phyloP scores from a whole-genome alignment of 2,113 vertebrate species.

The Pygathrix nemaeus region DNA sequence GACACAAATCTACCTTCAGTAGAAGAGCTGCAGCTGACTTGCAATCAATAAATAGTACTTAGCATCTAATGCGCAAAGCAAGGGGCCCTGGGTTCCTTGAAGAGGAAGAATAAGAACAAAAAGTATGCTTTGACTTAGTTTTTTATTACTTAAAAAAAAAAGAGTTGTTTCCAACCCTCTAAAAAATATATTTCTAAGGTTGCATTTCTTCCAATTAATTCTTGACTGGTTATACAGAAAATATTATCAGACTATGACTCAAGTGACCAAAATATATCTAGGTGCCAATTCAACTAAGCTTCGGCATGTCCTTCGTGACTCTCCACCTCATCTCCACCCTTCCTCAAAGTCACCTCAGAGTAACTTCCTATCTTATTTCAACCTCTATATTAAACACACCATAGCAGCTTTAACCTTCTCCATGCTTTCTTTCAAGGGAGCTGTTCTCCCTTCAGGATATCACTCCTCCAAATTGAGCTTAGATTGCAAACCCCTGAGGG shows the following conservation, averaged over 20 bases:
- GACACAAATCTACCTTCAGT: background rate
- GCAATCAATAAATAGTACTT: background rate
- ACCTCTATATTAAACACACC: accelerated
- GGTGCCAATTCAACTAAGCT: background rate
- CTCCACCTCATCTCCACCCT: accelerated
- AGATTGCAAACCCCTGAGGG: background rate
- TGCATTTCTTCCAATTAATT: background rate
- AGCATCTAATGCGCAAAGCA: background rate
- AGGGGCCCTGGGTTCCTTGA: background rate
- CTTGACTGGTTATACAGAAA: background rate
- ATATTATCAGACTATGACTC: background rate
- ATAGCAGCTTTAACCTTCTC: background rate
- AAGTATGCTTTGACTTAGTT: background rate
- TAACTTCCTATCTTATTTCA: background rate
- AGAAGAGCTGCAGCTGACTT: background rate
- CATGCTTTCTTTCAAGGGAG: background rate
- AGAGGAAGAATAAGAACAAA: background rate
- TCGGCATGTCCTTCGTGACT: background rate
- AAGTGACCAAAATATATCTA: background rate
- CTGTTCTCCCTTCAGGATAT: too few species aligned
- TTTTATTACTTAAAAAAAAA: background rate
- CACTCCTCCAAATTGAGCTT: background rate
- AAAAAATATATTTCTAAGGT: background rate
- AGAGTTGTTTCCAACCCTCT: background rate
- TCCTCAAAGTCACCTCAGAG: too few species aligned